These are phyloP conservation scores for Mobula birostris DNA, from an alignment of 2,113 vertebrate species.

Conservation along the genomic window DNA sequence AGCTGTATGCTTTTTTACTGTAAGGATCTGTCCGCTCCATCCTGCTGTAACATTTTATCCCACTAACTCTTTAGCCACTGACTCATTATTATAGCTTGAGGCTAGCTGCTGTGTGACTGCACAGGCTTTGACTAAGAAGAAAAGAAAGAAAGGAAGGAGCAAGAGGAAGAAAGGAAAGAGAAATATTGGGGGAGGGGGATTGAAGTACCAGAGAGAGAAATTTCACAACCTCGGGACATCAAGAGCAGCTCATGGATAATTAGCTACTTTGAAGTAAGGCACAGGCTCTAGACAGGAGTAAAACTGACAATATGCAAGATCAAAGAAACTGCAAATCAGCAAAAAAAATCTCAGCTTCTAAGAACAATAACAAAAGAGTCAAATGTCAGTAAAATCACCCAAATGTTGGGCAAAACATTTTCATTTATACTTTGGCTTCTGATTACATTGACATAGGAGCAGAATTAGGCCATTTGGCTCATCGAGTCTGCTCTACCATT, in stretches of 20 bases:
- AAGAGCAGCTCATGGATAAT: neutral
- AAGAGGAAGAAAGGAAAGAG: too few species aligned
- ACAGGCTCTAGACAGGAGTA: neutral
- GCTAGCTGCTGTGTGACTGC: neutral
- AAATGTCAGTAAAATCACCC: neutral
- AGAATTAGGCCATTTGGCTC: too few species aligned
- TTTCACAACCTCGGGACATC: neutral
- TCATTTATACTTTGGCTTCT: neutral
- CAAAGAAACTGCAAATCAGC: neutral
- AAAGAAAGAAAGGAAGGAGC: neutral
- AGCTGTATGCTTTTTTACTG: neutral
- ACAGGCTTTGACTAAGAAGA: neutral
- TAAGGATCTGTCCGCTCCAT: neutral
- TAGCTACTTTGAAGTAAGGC: neutral
- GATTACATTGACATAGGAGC: neutral
- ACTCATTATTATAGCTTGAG: neutral
- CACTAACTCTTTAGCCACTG: neutral
- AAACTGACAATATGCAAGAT: neutral
- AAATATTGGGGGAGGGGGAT: too few species aligned
- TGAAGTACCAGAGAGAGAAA: neutral
- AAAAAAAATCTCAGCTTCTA: neutral
- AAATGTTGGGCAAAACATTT: neutral
- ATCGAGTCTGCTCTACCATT: too few species aligned
- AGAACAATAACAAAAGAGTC: neutral
- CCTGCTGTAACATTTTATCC: neutral